Conservation (phyloP, 2,888 invertebrate species). For the Tachystola acroxantha region DNA sequence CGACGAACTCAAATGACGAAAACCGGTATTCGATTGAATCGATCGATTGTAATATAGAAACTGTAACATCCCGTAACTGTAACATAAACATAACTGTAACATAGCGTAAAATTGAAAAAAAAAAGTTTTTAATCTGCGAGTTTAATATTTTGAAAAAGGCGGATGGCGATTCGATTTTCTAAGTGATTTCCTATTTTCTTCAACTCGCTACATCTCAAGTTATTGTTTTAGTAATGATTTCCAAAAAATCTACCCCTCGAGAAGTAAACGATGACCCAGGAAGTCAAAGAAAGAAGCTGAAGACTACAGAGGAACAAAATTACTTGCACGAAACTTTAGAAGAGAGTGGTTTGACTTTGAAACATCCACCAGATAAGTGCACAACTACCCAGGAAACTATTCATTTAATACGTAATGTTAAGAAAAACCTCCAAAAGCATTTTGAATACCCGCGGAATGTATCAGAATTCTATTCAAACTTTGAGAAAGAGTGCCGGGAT, state of each 20-base stretch:
- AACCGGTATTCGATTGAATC: no score
- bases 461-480: slow-evolving; percentile 69
- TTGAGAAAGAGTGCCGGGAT: slow-evolving; percentile 52
- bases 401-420: slow-evolving; percentile 65
- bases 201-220: no score
- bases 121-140: no score
- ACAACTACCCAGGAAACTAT: slow-evolving; percentile 56
- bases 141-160: no score
- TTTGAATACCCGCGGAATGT: slow-evolving; percentile 75
- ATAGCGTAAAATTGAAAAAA: no score
- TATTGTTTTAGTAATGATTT: no score
- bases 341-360: slow-evolving; percentile 51
- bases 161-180: no score
- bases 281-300: slow-evolving; percentile 39
- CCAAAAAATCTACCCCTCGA: slow-evolving; percentile 34
- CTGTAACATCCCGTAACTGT: no score
- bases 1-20: no score
- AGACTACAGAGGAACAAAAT: slow-evolving; percentile 23
- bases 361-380: slow-evolving; percentile 50
- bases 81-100: no score
- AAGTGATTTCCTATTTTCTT: no score
- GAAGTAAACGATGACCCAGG: slow-evolving; percentile 7
- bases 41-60: no score
- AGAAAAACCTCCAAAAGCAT: slow-evolving; percentile 52
- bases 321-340: slow-evolving; percentile 43